Evolutionary conservation across 2,113 vertebrate species (phyloP).

Genomic region (Theristicus caerulescens): DNA sequence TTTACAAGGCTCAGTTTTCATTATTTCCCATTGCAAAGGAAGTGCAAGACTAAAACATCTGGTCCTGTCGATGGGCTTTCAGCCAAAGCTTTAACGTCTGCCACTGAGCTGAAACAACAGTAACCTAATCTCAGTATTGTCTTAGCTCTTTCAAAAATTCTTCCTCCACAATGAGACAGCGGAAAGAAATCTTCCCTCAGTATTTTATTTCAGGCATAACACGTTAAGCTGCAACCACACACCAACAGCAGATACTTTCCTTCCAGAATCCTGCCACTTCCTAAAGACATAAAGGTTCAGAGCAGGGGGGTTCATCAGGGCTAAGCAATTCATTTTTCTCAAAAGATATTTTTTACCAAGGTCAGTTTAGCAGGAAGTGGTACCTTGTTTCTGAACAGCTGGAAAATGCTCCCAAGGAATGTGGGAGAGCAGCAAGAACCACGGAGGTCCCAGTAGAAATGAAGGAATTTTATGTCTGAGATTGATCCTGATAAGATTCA

Average conservation of each 20-base stretch:
- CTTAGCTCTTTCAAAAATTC: slow-evolving; percentile 73
- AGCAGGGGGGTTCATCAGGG: background rate
- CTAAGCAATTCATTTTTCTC: background rate
- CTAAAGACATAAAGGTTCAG: background rate
- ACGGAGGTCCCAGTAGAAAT: background rate
- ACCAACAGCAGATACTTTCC: background rate
- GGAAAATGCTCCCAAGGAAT: background rate
- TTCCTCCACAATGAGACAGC: slow-evolving; percentile 67
- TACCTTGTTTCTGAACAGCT: background rate
- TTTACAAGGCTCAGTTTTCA: slow-evolving; percentile 40
- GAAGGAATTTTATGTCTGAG: background rate
- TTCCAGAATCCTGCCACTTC: background rate
- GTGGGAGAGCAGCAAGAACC: background rate
- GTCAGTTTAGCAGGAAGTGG: background rate
- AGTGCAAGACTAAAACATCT: slow-evolving; percentile 76
- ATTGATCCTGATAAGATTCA: background rate
- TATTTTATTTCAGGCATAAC: slow-evolving; percentile 46
- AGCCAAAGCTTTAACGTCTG: slow-evolving; percentile 85
- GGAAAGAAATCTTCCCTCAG: slow-evolving; percentile 75
- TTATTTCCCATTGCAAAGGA: slow-evolving; percentile 60
- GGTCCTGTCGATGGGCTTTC: slow-evolving; percentile 70
- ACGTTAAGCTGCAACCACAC: slow-evolving; percentile 12
- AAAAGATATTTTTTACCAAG: background rate
- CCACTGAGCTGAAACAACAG: slow-evolving; percentile 86
- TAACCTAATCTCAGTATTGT: slow-evolving; percentile 85